Base-by-base conservation (phyloP, 2,888 invertebrate species). In the Synergus itoensis region DNA sequence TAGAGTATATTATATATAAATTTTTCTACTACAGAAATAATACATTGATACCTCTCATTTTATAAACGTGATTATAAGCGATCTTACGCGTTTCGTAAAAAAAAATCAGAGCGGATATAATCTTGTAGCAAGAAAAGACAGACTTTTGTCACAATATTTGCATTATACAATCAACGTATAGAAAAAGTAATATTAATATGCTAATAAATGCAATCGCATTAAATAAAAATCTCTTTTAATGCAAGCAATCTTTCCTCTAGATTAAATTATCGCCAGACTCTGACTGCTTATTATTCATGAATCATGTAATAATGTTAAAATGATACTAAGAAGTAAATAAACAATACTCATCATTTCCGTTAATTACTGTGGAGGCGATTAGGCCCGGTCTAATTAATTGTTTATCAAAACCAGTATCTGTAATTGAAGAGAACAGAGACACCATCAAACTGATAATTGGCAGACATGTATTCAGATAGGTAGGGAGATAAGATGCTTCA, bases 381-480 rank as follows among this genome's bases (percentile, higher is more conserved):
- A 28, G 43, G 21, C 7, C 7, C 45, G 28, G 11, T 28, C 45
- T 73, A 73, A 53, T 73, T 48, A 73, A 73, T 73, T 73, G 48
- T 36, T 73, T 73, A 73, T 73, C 69, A 48, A 28, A 21, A n/a
- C 36, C 48, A 45, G 69, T 73, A 73, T 73, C 48, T 73, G 11
- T 45, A 45, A 14, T 45, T 48, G 45, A 69, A 73, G 14, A 48
- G 48, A 48, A 48, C 21, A 36, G 69, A 48, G 69, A 45, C 45
- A 69, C 53, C 36, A 69, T 28, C 73, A 53, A 36, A 40, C 28
- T 48, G 45, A 69, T 69, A 69, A 69, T 69, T 69, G 45, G 69
- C 69, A 48, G 9, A 28, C 73, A 36, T 73, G n/a, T 73, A 53
- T 73, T 73, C 53, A 48, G 73, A 53, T 73, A 48, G 73, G 73